Conservation (phyloP, 2,888 invertebrate genomes). For the Drosophila subquinaria region DNA sequence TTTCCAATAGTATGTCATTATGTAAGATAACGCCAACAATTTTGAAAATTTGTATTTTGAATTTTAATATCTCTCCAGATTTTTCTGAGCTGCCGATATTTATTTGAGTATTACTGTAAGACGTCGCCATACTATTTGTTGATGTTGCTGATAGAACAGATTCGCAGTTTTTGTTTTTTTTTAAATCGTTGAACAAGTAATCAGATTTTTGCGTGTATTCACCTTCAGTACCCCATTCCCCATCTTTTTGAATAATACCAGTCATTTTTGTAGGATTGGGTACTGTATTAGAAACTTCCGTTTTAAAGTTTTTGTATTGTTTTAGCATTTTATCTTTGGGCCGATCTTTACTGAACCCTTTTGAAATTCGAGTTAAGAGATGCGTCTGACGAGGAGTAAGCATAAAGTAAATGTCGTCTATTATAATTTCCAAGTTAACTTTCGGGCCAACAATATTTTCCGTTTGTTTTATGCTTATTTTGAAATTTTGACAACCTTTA, state of each 20-base stretch:
- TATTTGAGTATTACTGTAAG: conserved; percentile 71
- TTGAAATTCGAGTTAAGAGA: conserved; percentile 87
- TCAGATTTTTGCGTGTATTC: conserved; percentile 19
- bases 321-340: conserved; percentile 44
- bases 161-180: conserved; percentile 21
- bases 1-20: conserved; percentile 90
- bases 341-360: conserved; percentile 73
- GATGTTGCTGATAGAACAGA: conserved; percentile 55
- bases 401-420: conserved; percentile 92
- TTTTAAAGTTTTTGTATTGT: conserved; percentile 28
- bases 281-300: conserved; percentile 22
- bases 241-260: conserved; percentile 57
- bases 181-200: conserved; percentile 14
- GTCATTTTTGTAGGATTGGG: conserved; percentile 65
- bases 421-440: conserved; percentile 90
- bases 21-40: conserved; percentile 92
- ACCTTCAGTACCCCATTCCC: conserved; percentile 43
- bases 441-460: conserved; percentile 94
- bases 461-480: conserved; percentile 91
- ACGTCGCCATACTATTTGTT: conserved; percentile 80
- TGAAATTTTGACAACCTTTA: conserved; percentile 91
- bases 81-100: conserved; percentile 76
- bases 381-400: conserved; percentile 95
- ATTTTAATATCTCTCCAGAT: conserved; percentile 84
- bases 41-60: conserved; percentile 89